Base-by-base conservation (phyloP, 2,797 vertebrate species). In the Periophthalmus magnuspinnatus region DNA sequence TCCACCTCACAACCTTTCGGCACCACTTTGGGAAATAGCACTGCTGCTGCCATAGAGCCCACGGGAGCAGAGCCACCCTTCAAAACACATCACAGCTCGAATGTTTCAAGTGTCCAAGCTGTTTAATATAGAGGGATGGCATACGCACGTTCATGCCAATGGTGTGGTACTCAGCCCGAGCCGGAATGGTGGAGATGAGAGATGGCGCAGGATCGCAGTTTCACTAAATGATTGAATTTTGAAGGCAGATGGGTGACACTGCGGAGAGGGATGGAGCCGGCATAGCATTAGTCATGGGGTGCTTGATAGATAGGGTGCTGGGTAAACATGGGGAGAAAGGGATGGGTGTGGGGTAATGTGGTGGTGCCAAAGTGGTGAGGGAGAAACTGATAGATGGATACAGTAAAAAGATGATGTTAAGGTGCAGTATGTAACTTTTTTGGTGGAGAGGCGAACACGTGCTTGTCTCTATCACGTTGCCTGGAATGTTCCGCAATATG, bases 181-280 rank as follows among this genome's bases (percentile, higher is more conserved):
- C 70, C 76, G 69, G 78, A 72, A 76, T 66, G 71, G 78, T 34
- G 64, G 72, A 75, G 78, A 82, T 81, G 81, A 85, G 80, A 79
- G 80, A 88, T 77, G 81, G 77, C 62, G 75, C 77, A 55, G 32
- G 55, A 79, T 72, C 58, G 81, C 84, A 72, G 79, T 84, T 86
- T 83, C 82, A 84, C 77, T 76, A 86, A 90, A 89, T 89, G 84
- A 93, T 87, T 89, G 84, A 86, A 91, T 90, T 90, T 86, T 89
- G 86, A 89, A 85, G 81, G 82, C 75, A 66, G 80, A 81, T 76
- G 65, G 72, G 81, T 86, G 90, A 89, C 86, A 80, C 72, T 34
- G 79, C 73, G 65, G 75, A 86, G 81, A 91, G 71, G 69, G 79
- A 90, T 89, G 80, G 70, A 63, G 19, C 64, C 75, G 36, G 82